Evolutionary conservation across 2,113 vertebrate genomes (phyloP), one percentile per base, ranked within the genome.

Genomic region (Machaerirhynchus nigripectus): DNA sequence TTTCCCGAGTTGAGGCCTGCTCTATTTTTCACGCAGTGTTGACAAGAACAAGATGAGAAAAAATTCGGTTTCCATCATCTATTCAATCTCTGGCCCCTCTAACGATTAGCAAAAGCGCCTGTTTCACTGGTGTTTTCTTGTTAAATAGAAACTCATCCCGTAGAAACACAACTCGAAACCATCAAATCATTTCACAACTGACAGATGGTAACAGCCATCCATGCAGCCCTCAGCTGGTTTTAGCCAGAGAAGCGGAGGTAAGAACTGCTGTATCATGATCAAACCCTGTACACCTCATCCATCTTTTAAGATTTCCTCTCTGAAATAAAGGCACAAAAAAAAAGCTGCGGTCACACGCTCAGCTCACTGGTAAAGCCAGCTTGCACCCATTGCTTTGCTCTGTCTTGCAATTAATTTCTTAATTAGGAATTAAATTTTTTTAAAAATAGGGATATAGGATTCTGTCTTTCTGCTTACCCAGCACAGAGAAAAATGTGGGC

Each of bases 31-130:
- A 86, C 0, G 0, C 42, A n/a, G 90, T 11, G 85, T 84, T 95
- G 96, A 96, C 92, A 93, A 90, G 83, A 86, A 37, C 79, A 84
- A 93, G 80, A 94, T 84, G 92, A 96, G 90, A 86, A 90, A 94
- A 95, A 88, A 87, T 89, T 83, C 76, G 17, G 60, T 92, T 92
- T 94, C 92, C 86, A 84, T 93, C 76, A 49, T 87, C 85, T 92
- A 56, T 89, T 93, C 92, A 89, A 28, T 86, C 76, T 55, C 85
- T 67, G 47, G 73, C 64, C 67, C 42, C 56, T 88, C 40, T 68
- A 75, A 90, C 0, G 3, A 90, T 92, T 78, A 94, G 61, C 47
- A 37, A 89, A 44, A 60, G 56, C 0, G 75, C 46, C 55, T 56
- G 35, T 68, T 92, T 91, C 68, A 30, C 63, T 90, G 82, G 39